Conservation (phyloP, 2,113 vertebrate species). For the Ifrita kowaldi region DNA sequence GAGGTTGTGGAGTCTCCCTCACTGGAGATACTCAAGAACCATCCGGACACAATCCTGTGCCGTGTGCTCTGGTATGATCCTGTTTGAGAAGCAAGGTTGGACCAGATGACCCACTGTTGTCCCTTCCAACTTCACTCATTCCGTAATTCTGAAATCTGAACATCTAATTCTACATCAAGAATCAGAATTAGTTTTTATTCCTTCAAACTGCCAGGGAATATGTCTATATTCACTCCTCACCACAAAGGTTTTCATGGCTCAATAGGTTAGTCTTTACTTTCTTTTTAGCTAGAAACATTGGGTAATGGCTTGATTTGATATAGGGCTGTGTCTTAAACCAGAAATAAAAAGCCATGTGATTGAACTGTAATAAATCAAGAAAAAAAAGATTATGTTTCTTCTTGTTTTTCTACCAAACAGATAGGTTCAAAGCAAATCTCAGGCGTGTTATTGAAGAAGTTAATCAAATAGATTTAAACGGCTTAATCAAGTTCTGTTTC, state of each 20-base stretch:
- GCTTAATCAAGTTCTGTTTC: not conserved
- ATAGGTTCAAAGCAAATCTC: not conserved
- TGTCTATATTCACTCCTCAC: not conserved
- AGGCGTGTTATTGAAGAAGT: not conserved
- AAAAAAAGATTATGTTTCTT: not conserved
- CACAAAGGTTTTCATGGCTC: not conserved
- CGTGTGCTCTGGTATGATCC: not conserved
- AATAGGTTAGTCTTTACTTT: not conserved
- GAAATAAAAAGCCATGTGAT: not conserved
- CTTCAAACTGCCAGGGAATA: not conserved
- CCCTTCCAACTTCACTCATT: not conserved
- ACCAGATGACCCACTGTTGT: not conserved
- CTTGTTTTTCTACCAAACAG: not conserved
- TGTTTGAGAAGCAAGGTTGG: not conserved
- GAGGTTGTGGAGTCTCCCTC: not conserved
- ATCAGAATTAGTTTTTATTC: not conserved
- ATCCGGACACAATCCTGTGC: not conserved
- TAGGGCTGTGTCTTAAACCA: not conserved
- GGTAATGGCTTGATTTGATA: not conserved
- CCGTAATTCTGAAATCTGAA: not conserved
- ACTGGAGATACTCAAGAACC: not conserved
- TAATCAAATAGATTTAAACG: not conserved
- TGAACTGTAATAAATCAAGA: not conserved
- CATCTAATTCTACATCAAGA: not conserved
- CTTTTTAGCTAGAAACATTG: not conserved